These are phyloP conservation scores for Temnothorax longispinosus DNA, from an alignment of 1,140 invertebrate species.

Conservation along the genomic window DNA sequence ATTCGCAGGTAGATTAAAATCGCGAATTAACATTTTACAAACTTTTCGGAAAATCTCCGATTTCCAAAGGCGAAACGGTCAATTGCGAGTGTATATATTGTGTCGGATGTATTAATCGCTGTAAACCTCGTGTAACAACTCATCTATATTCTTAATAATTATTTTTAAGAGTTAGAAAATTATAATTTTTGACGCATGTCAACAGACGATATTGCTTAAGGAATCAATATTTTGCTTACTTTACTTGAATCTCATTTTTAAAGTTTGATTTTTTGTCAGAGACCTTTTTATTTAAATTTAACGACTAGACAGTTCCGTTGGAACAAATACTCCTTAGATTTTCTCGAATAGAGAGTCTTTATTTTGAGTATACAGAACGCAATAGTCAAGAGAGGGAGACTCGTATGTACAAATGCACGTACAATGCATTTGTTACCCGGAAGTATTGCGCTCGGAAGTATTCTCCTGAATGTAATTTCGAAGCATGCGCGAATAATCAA, in stretches of 20 bases:
- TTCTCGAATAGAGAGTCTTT: background rate
- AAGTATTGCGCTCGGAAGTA: conserved; percentile 9
- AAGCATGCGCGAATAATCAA: conserved; percentile 45
- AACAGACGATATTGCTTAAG: background rate
- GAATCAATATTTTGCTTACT: background rate
- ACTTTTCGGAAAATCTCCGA: background rate
- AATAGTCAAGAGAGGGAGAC: background rate
- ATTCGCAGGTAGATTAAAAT: background rate
- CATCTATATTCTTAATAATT: background rate
- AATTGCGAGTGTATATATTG: background rate
- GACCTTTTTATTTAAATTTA: conserved; percentile 7
- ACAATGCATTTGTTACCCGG: conserved; percentile 5
- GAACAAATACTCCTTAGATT: background rate
- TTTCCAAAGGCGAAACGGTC: background rate
- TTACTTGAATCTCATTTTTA: background rate
- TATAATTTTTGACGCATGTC: background rate
- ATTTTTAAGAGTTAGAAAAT: background rate
- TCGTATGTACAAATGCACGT: background rate
- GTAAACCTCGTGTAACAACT: background rate
- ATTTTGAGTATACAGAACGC: background rate
- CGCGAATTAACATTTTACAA: background rate
- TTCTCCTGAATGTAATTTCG: conserved; percentile 41
- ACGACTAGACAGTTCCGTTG: background rate
- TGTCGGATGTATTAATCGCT: no score
- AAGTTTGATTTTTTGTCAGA: background rate